Conservation (phyloP, 2,113 vertebrate species). For the Phoxinus phoxinus region DNA sequence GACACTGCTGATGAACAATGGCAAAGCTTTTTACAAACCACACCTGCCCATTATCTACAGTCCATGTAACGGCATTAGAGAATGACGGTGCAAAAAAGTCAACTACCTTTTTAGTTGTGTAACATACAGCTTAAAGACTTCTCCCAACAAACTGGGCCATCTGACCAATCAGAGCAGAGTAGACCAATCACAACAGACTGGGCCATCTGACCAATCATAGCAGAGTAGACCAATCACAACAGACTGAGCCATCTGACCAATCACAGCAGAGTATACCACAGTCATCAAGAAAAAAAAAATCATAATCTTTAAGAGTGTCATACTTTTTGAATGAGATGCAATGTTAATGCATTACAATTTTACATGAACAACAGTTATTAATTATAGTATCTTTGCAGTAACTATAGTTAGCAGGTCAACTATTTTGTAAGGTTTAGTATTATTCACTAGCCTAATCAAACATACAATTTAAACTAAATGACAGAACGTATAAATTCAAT, state of each 20-base stretch:
- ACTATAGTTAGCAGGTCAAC: background rate
- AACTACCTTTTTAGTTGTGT: background rate
- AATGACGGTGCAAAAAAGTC: constrained; percentile 12
- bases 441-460: background rate
- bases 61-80: background rate
- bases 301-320: background rate
- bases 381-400: constrained; percentile 5
- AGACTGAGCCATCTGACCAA: too few relatives aligned
- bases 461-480: background rate
- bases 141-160: too few relatives aligned
- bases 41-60: constrained; percentile 2
- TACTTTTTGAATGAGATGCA: background rate
- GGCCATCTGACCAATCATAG: too few relatives aligned
- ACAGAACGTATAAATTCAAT: background rate
- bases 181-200: too few relatives aligned
- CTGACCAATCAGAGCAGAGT: too few relatives aligned
- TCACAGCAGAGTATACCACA: too few relatives aligned
- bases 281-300: background rate
- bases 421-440: background rate
- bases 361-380: background rate
- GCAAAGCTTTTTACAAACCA: constrained; percentile 17
- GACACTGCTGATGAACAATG: background rate
- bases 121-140: background rate
- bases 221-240: too few relatives aligned
- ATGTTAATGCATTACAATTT: background rate